Conservation (phyloP, 2,113 vertebrate genomes). For the Dicrurus megarhynchus region DNA sequence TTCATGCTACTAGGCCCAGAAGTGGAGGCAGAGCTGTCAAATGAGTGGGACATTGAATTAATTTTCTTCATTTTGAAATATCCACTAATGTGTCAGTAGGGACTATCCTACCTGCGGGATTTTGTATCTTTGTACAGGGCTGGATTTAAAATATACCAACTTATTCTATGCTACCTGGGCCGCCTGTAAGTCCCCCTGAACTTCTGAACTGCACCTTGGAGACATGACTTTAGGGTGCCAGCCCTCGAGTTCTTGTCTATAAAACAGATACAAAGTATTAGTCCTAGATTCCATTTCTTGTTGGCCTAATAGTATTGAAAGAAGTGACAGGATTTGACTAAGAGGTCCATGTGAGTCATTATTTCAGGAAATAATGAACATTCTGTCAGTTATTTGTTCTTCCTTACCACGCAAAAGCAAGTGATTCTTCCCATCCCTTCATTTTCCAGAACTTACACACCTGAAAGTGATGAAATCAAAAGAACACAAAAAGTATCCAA, state of each 20-base stretch:
- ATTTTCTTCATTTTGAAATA: neutral
- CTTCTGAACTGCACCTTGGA: neutral
- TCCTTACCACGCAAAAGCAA: neutral
- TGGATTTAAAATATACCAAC: neutral
- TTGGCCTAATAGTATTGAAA: neutral
- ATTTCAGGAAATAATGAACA: neutral
- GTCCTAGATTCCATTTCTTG: neutral
- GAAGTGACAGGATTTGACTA: neutral
- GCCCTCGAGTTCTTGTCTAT: neutral
- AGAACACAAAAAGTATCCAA: neutral
- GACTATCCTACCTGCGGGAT: neutral
- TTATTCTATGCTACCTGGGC: neutral
- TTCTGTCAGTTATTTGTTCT: neutral
- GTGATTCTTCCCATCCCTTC: neutral
- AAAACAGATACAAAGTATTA: neutral
- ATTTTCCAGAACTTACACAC: neutral
- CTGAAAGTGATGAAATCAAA: neutral
- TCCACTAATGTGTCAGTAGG: neutral
- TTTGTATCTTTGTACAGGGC: neutral
- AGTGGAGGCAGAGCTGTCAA: neutral
- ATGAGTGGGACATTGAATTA: neutral
- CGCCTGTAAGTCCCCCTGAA: neutral
- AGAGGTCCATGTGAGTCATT: neutral
- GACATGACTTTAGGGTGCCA: neutral
- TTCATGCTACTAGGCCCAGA: neutral